phyloP scores from a whole-genome alignment of 2,888 invertebrate genomes.

The Dione vanillae region DNA sequence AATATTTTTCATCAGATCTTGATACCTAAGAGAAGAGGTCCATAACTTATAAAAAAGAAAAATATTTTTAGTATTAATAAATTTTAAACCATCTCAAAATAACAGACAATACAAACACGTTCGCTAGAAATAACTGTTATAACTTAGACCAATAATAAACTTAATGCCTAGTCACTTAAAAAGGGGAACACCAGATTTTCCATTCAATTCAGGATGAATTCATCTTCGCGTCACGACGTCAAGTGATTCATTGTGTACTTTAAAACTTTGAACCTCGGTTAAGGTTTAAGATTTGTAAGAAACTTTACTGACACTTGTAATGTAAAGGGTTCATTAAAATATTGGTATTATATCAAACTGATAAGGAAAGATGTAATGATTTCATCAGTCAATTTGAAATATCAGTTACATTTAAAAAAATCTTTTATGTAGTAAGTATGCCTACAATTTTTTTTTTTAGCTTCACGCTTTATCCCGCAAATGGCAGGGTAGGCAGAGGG shows the following conservation, averaged over 20 bases:
- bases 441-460: too few relatives aligned
- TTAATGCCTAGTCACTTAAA: constrained; percentile 12
- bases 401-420: too few relatives aligned
- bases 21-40: too few relatives aligned
- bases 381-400: too few relatives aligned
- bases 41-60: not conserved
- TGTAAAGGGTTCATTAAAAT: too few relatives aligned
- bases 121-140: not conserved
- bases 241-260: constrained; percentile 29
- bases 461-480: too few relatives aligned
- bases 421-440: too few relatives aligned
- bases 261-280: constrained; percentile 27
- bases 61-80: not conserved
- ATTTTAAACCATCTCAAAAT: not conserved
- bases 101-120: not conserved
- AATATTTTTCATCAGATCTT: too few relatives aligned
- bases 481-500: too few relatives aligned
- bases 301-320: too few relatives aligned
- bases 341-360: too few relatives aligned
- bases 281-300: constrained; percentile 22
- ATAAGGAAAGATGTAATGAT: too few relatives aligned
- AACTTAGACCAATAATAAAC: constrained; percentile 10
- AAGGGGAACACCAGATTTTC: constrained; percentile 8
- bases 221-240: constrained; percentile 19
- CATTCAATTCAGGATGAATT: constrained; percentile 23